These are phyloP conservation scores for Disparrhopalites patrizii DNA, from an alignment of 2,888 invertebrate species.

Conservation along the genomic window DNA sequence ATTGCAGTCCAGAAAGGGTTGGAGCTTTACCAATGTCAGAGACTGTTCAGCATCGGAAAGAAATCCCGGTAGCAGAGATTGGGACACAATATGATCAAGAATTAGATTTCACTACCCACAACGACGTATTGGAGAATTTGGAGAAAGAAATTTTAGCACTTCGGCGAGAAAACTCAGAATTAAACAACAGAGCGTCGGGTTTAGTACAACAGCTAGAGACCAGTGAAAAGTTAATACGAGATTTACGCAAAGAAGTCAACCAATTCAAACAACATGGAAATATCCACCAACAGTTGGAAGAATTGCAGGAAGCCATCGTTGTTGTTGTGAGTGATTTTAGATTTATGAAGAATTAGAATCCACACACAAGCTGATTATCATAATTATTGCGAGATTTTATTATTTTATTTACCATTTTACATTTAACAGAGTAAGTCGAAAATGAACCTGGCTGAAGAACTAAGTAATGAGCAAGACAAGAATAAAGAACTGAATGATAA, in stretches of 20 bases:
- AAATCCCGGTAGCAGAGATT: no score
- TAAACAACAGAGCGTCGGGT: constrained; percentile 37
- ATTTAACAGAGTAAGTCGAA: constrained; percentile 42
- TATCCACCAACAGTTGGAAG: constrained; percentile 28
- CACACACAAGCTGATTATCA: no score
- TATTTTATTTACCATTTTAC: neutral
- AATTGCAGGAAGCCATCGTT: constrained; percentile 44
- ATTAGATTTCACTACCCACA: neutral
- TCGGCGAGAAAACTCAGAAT: constrained; percentile 35
- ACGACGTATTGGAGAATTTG: constrained; percentile 15
- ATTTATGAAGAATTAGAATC: neutral
- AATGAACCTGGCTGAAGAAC: constrained; percentile 43
- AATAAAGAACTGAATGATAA: constrained; percentile 31
- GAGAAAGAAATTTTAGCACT: constrained; percentile 16
- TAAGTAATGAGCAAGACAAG: constrained; percentile 43
- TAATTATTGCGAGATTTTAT: neutral
- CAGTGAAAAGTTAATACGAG: constrained; percentile 40
- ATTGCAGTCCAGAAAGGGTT: no score
- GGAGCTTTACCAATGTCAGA: no score
- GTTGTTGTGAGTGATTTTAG: constrained; percentile 36
- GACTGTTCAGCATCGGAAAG: no score
- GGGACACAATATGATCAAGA: constrained; percentile 8
- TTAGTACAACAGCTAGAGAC: constrained; percentile 38
- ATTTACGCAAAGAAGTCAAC: constrained; percentile 39
- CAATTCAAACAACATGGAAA: constrained; percentile 38